These are phyloP conservation scores for Drosophila gaucha DNA, from an alignment of 2,888 invertebrate genomes.

Conservation along the genomic window DNA sequence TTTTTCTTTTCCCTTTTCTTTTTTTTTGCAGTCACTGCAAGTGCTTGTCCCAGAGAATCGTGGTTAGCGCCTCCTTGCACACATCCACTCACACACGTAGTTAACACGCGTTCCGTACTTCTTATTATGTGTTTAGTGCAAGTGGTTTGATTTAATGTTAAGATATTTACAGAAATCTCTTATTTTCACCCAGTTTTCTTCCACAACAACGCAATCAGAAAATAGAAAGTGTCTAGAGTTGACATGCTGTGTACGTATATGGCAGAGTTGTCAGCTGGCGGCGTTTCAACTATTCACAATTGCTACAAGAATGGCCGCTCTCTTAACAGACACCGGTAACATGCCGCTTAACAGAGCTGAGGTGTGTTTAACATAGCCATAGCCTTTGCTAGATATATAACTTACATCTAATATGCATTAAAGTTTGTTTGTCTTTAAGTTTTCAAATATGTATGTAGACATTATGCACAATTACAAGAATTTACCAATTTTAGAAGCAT, in stretches of 20 bases:
- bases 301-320: neutral
- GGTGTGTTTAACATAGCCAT: no score
- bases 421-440: neutral
- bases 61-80: conserved; percentile 26
- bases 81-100: conserved; percentile 20
- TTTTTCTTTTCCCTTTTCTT: conserved; percentile 35
- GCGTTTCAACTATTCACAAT: conserved; percentile 16
- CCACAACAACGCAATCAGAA: conserved; percentile 81
- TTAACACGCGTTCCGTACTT: conserved; percentile 18
- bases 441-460: neutral
- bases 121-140: conserved; percentile 6
- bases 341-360: conserved; percentile 16
- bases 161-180: conserved; percentile 29
- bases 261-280: conserved; percentile 42
- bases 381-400: neutral
- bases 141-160: conserved; percentile 5
- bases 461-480: neutral
- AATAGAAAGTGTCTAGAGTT: conserved; percentile 81
- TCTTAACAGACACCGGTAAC: conserved; percentile 2
- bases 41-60: conserved; percentile 39
- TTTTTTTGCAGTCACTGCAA: conserved; percentile 36
- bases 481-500: neutral
- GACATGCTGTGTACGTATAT: conserved; percentile 23
- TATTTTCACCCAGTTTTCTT: conserved; percentile 64
- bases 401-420: neutral